Evolutionary conservation across 2,888 invertebrate species (phyloP), one percentile per base, ranked within the genome.

Genomic region (Ellobium chinense): DNA sequence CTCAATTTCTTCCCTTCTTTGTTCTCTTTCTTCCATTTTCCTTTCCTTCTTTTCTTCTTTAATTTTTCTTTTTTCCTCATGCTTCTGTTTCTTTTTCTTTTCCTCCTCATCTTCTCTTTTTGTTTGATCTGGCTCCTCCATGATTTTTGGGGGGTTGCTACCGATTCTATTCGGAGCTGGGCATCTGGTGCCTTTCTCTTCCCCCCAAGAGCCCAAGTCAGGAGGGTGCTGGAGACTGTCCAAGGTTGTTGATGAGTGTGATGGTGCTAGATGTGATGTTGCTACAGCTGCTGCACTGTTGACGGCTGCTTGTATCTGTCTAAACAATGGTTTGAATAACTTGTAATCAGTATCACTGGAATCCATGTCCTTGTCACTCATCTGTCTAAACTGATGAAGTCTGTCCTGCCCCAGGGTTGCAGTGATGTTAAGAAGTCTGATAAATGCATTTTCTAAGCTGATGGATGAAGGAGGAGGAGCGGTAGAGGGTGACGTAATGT

Each of bases 161-260:
- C n/a, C n/a, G n/a, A n/a, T n/a, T n/a, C n/a, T n/a, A n/a, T n/a
- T 68, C 37, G 4, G 63, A 37, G 66, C 87, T 81, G 1, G 89
- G 88, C 24, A 91, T 31, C 81, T 87, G 9, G 18, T 18, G 18
- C 46, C 46, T 46, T 46, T 18, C 18, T 46, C 46, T 46, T 46
- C 46, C 46, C 46, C 46, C 46, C 46, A 18, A 18, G 46, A 46
- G 18, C 46, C 18, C 46, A 7, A 46, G 46, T 46, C 18, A 12
- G 46, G 9, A 46, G 18, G 46, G 46, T 12, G 46, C 9, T 12
- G 7, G 46, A 46, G 46, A 18, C 18, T 46, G 46, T 46, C 18
- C 46, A 46, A 46, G 7, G 46, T 46, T 46, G 46, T 46, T 46
- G 18, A 46, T 12, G 46, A 18, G 9, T 46, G 46, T 12, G 46